Evolutionary conservation across 2,888 invertebrate species (phyloP).

Genomic region (Lasioglossum calceatum): DNA sequence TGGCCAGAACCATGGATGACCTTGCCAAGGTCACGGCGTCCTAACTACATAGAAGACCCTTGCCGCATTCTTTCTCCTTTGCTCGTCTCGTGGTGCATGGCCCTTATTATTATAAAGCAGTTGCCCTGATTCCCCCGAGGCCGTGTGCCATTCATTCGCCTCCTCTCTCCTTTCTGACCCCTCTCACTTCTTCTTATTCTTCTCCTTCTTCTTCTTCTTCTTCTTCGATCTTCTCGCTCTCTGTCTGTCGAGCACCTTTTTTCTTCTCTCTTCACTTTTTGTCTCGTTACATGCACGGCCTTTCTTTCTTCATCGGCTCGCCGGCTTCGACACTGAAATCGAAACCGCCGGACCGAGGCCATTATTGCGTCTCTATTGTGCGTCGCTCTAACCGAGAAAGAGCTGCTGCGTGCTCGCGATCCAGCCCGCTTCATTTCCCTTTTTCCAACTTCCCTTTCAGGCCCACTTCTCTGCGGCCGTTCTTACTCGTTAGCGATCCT

Average conservation of each 20-base stretch:
- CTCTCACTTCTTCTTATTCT: slow-evolving; percentile 18
- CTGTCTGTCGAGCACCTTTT: slow-evolving; percentile 41
- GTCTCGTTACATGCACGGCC: slow-evolving; percentile 64
- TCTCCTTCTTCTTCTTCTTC: slow-evolving; percentile 22
- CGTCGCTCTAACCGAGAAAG: slow-evolving; percentile 30
- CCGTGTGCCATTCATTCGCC: slow-evolving; percentile 76
- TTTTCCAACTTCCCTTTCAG: slow-evolving; percentile 34
- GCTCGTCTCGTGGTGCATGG: slow-evolving; percentile 59
- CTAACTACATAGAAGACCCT: slow-evolving; percentile 76
- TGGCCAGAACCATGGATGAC: slow-evolving; percentile 81
- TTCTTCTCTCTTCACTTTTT: slow-evolving; percentile 60
- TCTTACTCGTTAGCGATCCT: slow-evolving; percentile 32
- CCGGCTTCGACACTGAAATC: slow-evolving; percentile 67
- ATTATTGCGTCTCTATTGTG: slow-evolving; percentile 67
- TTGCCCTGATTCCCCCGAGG: slow-evolving; percentile 74
- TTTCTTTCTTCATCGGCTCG: slow-evolving; percentile 50
- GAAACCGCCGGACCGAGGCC: slow-evolving; percentile 68
- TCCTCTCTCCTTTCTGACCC: slow-evolving; percentile 63
- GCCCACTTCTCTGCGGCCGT: slow-evolving; percentile 13
- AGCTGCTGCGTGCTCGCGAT: slow-evolving; percentile 48
- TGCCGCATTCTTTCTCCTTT: slow-evolving; percentile 59
- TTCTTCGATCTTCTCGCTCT: neutral
- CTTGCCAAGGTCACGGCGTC: slow-evolving; percentile 83
- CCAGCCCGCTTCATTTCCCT: slow-evolving; percentile 41
- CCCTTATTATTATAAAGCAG: slow-evolving; percentile 79